Evolutionary conservation across 2,888 invertebrate species (phyloP), one percentile per base, ranked within the genome.

Genomic region (Cactoblastis cactorum): DNA sequence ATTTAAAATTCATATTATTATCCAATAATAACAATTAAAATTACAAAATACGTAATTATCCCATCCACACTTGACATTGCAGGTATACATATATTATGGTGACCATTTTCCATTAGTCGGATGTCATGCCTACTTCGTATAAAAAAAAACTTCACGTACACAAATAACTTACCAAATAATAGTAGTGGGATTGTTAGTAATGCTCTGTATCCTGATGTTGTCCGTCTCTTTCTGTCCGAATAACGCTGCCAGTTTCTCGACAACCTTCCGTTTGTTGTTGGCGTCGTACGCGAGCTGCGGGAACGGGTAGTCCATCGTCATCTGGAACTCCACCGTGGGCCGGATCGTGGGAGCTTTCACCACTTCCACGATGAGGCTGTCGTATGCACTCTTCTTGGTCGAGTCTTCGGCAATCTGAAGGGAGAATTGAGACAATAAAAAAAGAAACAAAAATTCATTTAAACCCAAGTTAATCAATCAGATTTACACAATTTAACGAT

Each of bases 321-420:
- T 94, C 58, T 94, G 94, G 80, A 97, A 96, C 72, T 96, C 95
- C 0, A 95, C 93, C 15, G 93, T 94, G 51, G 94, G 95, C 0
- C 91, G 89, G 52, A 91, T 90, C 41, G 91, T 90, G 0, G 92
- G 91, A 0, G 93, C 91, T 51, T 92, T 91, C 55, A 91, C 92
- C 0, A 95, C 96, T 52, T 93, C 93, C 1, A 96, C 95, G 53
- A 94, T 93, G 11, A 95, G 82, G 51, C 94, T 95, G 80, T 97
- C 97, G 53, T 93, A 93, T 0, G 95, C 96, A 19, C 92, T 93
- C 59, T 94, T 86, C 38, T 94, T 94, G 57, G 93, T 93, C 8
- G 92, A 92, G 71, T 95, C 95, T 70, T 94, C 92, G 39, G 95
- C 95, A 48, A 93, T 91, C 92, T 92, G 69, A 3, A 47, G 37